Percentiles rank a stretch among this genome's conserved stretches.
phyloP scores from a whole-genome alignment of 2,797 vertebrate species.

The Petrocephalus sullivani region DNA sequence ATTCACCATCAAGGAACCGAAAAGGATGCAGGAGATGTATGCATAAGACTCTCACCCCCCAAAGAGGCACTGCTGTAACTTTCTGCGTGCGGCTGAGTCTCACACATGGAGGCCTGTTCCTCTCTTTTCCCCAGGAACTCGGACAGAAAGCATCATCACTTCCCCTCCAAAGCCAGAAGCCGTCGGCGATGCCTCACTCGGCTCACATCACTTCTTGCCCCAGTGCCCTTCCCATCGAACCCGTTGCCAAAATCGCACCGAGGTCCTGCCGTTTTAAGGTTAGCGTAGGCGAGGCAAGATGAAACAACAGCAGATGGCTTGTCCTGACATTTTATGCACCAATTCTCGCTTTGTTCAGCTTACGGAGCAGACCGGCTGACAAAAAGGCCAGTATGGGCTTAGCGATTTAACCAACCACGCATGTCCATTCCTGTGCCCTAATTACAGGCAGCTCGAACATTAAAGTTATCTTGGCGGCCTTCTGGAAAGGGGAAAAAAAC shows the following conservation, averaged over 20 bases:
- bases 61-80: neutral
- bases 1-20: too few relatives aligned
- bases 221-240: neutral
- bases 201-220: neutral
- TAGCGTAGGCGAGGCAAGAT: neutral
- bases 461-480: neutral
- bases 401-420: neutral
- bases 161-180: neutral
- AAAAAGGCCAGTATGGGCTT: neutral
- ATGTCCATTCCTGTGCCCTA: neutral
- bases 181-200: neutral
- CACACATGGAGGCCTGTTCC: neutral
- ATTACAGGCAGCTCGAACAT: neutral
- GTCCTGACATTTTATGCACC: slow-evolving; percentile 16
- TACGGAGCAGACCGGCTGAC: neutral
- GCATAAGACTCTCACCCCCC: neutral
- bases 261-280: neutral
- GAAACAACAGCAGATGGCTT: neutral
- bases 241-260: neutral
- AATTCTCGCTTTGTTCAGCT: slow-evolving; percentile 17
- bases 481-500: neutral
- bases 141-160: neutral
- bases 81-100: neutral
- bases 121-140: neutral
- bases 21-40: neutral